A percentile compares a stretch with the other conserved stretches of the same genome.
Evolutionary conservation across 2,113 vertebrate species (phyloP).

Genomic region (Mastomys coucha): DNA sequence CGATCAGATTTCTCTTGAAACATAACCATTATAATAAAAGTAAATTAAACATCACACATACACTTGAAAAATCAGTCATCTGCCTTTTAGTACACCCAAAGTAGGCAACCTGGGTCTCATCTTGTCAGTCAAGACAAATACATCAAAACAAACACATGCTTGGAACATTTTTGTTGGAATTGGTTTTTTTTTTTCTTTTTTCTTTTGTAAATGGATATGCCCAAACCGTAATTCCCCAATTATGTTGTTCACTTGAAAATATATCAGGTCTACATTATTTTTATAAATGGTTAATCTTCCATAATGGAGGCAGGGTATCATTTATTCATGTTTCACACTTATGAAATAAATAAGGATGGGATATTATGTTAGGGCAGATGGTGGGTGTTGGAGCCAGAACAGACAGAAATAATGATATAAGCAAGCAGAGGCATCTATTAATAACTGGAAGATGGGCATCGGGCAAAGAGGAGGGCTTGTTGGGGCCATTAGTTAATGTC

Average conservation of each 20-base stretch:
- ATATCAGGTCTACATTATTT: background rate
- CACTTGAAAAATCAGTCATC: constrained; percentile 12
- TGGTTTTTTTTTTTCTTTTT: background rate
- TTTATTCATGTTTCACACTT: background rate
- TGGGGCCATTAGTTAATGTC: constrained; percentile 31
- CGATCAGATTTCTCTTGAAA: constrained; percentile 39
- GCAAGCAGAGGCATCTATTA: background rate
- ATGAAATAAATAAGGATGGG: background rate
- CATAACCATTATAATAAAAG: background rate
- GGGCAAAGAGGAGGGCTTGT: background rate
- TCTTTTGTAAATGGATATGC: background rate
- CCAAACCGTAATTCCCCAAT: background rate
- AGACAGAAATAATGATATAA: background rate
- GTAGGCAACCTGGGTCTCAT: background rate
- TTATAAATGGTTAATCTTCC: constrained; percentile 15
- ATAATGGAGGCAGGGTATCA: background rate
- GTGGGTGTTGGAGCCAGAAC: background rate
- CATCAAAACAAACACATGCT: background rate
- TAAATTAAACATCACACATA: constrained; percentile 10
- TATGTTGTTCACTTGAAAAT: constrained; percentile 21
- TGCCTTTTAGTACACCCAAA: background rate
- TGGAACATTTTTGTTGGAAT: background rate
- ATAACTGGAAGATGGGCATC: background rate
- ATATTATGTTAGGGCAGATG: background rate
- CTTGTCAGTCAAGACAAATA: background rate